Evolutionary conservation across 2,113 vertebrate genomes (phyloP).

Genomic region (Edolisoma coerulescens): DNA sequence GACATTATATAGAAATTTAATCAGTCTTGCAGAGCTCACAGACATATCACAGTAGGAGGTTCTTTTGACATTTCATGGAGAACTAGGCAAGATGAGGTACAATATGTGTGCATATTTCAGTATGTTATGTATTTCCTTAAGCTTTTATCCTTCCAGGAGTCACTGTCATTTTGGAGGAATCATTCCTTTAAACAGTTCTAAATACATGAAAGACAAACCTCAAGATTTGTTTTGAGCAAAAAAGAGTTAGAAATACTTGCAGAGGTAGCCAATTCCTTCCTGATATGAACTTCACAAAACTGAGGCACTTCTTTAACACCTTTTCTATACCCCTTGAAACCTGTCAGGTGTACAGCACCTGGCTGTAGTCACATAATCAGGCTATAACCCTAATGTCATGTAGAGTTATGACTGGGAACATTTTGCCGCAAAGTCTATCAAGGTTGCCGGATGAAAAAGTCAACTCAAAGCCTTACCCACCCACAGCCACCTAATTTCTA

Average conservation of each 20-base stretch:
- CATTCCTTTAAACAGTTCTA: conserved; percentile 1
- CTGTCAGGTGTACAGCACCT: background rate
- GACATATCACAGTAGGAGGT: conserved; percentile 73
- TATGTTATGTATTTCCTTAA: conserved; percentile 41
- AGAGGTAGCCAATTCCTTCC: background rate
- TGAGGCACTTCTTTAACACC: background rate
- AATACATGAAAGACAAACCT: background rate
- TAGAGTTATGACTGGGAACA: background rate
- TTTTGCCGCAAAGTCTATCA: background rate
- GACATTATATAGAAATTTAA: conserved; percentile 75
- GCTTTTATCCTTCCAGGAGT: conserved; percentile 52
- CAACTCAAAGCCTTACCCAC: background rate
- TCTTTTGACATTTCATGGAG: conserved; percentile 79
- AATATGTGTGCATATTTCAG: conserved; percentile 67
- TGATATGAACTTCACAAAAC: background rate
- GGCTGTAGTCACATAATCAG: background rate
- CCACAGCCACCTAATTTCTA: background rate
- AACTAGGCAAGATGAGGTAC: conserved; percentile 68
- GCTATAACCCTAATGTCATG: background rate
- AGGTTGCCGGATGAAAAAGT: background rate
- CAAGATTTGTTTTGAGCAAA: background rate
- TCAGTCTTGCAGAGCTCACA: conserved; percentile 71
- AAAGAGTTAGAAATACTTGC: background rate
- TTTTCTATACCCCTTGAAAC: background rate
- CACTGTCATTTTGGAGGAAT: conserved; percentile 40